Percentiles rank a stretch among this genome's conserved stretches.
Conservation (phyloP, 2,113 vertebrate species). For the Pelvicachromis taeniatus region DNA sequence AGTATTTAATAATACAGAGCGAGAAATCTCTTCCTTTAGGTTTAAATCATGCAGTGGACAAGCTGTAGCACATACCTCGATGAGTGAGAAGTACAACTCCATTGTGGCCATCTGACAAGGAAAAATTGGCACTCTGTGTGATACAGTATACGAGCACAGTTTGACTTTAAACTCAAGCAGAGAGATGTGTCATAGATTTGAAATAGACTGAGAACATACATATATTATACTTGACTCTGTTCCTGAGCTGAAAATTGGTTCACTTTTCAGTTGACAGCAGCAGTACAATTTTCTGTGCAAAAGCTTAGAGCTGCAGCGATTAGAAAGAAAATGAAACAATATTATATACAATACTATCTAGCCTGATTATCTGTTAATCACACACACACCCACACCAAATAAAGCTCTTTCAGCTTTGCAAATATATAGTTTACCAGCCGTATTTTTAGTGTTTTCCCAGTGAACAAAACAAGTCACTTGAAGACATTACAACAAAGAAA, state of each 20-base stretch:
- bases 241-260: not conserved
- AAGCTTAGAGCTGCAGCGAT: not conserved
- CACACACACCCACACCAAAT: not conserved
- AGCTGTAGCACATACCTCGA: not conserved
- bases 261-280: not conserved
- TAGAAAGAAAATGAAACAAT: not conserved
- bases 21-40: not conserved
- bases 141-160: not conserved
- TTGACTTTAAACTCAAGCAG: not conserved
- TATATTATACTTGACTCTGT: not conserved
- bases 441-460: not conserved
- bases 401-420: not conserved
- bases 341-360: not conserved
- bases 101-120: not conserved
- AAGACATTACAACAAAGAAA: not conserved
- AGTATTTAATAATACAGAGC: not conserved
- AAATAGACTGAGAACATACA: not conserved
- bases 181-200: slow-evolving; percentile 9
- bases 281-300: not conserved
- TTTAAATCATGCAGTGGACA: not conserved
- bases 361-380: not conserved
- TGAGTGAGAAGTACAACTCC: not conserved
- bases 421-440: rapidly evolving
- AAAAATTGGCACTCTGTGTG: not conserved
- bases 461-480: not conserved